Evolutionary conservation across 2,888 invertebrate genomes (phyloP).

Genomic region (Linyphia triangularis): DNA sequence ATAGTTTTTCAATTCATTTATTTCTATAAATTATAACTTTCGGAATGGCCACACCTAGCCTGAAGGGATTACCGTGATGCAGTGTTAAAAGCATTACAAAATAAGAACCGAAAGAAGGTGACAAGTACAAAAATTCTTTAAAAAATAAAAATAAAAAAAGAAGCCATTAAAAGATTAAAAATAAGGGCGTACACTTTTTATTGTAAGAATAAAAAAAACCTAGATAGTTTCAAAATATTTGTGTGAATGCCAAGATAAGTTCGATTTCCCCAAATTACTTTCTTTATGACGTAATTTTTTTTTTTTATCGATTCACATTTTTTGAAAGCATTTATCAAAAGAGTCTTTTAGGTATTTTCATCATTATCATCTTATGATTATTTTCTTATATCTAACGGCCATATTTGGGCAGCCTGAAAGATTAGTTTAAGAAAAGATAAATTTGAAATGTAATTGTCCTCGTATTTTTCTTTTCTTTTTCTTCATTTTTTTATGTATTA

Average conservation of each 20-base stretch:
- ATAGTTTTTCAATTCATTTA: neutral
- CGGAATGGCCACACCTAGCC: neutral
- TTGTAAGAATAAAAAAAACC: neutral
- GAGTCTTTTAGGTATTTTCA: no score
- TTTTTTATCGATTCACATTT: no score
- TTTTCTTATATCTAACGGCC: no score
- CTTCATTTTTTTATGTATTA: no score
- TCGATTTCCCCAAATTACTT: neutral
- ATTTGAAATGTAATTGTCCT: no score
- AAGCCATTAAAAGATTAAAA: neutral
- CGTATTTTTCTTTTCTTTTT: no score
- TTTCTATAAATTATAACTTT: neutral
- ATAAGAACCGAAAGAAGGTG: neutral
- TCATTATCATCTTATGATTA: no score
- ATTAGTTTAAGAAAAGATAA: no score
- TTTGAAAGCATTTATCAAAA: no score
- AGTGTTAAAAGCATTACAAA: neutral
- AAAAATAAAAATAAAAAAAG: neutral
- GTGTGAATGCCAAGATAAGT: neutral
- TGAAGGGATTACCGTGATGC: neutral
- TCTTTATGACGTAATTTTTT: neutral
- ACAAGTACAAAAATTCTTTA: no score
- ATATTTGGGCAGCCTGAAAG: no score
- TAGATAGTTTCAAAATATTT: neutral
- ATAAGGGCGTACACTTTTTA: neutral